Evolutionary conservation across 2,797 vertebrate genomes (phyloP), one percentile per base, ranked within the genome.

Genomic region (Sebastes flavidus): DNA sequence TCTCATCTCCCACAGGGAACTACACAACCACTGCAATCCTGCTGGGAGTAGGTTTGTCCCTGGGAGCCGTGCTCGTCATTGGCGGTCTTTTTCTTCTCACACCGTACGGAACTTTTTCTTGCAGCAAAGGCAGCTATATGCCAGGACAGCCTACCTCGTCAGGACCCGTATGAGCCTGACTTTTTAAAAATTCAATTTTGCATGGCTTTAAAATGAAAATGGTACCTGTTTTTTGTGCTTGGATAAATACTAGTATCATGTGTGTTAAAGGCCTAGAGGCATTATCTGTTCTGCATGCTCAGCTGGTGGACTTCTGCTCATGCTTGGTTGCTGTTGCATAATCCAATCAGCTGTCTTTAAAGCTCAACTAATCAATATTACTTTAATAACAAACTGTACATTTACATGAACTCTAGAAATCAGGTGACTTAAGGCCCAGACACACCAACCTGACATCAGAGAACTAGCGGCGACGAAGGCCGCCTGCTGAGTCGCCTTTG

Each of bases 1-100:
- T 81, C 34, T 49, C 63, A 3, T 93, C 77, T 93, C 87, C 80
- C 74, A 62, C 94, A 95, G 94, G 83, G 34, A 2, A 65, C 75
- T 72, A 3, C 14, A 88, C 76, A 58, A 84, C 81, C 29, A 42
- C 91, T 2, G 82, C 30, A 52, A 67, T 16, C 46, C 18, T 91
- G 42, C 0, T 94, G 30, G 89, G 75, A 84, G 67, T 3, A 22
- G 27, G 71, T 24, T 1, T 52, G 36, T 0, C 0, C 14, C 3
- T 90, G 4, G 89, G 65, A 52, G 16, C 22, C 72, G 6, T 89
- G 32, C 6, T 91, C 18, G 0, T 62, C 52, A 0, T 82, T 14
- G 29, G 0, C 4, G 80, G 78, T 1, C 0, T 52, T 6, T 11
- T 61, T 52, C 65, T 77, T 42, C 22, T 89, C 69, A 85, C 24